Evolutionary conservation across 2,797 vertebrate species (phyloP).

Genomic region (Hydrocynus forskahlii): DNA sequence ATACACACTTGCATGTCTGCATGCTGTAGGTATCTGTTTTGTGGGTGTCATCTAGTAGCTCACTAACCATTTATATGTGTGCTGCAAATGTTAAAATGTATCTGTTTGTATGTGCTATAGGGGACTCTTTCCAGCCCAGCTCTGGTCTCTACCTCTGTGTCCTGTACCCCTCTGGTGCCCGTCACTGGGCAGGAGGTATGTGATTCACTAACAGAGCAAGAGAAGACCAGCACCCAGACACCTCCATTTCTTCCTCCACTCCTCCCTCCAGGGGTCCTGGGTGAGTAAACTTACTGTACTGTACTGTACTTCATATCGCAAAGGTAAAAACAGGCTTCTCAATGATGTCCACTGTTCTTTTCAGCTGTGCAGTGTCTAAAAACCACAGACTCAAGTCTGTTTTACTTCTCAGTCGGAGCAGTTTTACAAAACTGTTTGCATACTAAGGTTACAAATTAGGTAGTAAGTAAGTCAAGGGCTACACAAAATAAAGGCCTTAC

Average conservation of each 20-base stretch:
- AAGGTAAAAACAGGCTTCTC: too few species aligned
- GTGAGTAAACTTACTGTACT: constrained; percentile 64
- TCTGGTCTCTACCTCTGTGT: constrained; percentile 64
- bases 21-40: constrained; percentile 1
- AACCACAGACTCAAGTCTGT: too few species aligned
- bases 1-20: constrained; percentile 24
- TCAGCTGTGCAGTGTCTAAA: too few species aligned
- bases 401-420: too few species aligned
- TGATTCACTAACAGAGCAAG: constrained; percentile 68
- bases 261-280: constrained; percentile 75
- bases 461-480: too few species aligned
- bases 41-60: background rate
- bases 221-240: constrained; percentile 69
- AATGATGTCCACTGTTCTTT: too few species aligned
- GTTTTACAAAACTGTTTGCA: too few species aligned
- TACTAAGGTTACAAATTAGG: too few species aligned
- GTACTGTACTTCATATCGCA: background rate
- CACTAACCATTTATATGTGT: background rate
- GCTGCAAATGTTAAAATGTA: background rate
- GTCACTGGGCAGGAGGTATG: constrained; percentile 60
- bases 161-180: constrained; percentile 61
- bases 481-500: too few species aligned
- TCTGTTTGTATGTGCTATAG: constrained; percentile 42
- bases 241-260: constrained; percentile 74
- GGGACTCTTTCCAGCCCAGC: constrained; percentile 61